Evolutionary conservation across 2,113 vertebrate genomes (phyloP).

Genomic region (Lathamus discolor): DNA sequence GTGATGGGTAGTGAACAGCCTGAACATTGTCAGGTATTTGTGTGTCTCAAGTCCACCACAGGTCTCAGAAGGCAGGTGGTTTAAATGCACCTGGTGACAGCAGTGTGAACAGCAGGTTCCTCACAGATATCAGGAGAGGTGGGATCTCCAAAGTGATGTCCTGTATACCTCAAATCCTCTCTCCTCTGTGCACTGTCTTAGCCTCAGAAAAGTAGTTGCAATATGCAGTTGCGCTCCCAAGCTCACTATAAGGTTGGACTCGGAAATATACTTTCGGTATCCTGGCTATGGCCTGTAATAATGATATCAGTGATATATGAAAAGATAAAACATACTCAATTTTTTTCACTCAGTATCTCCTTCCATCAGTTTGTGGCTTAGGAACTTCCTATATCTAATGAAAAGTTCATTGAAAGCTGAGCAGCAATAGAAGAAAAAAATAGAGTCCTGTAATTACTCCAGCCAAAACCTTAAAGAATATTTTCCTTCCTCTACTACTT

Average conservation of each 20-base stretch:
- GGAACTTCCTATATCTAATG: neutral
- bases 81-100: neutral
- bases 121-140: neutral
- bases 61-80: neutral
- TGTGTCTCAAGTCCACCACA: neutral
- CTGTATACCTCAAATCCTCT: fast-evolving
- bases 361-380: neutral
- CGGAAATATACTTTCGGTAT: neutral
- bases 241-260: neutral
- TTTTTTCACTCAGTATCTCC: neutral
- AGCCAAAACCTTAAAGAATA: neutral
- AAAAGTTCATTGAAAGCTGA: neutral
- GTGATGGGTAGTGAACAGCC: neutral
- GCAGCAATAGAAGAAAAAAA: neutral
- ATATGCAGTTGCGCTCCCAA: neutral
- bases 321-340: neutral
- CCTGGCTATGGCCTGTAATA: neutral
- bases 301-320: neutral
- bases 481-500: neutral
- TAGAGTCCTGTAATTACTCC: neutral
- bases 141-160: neutral
- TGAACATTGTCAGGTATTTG: neutral
- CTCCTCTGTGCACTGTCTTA: neutral
- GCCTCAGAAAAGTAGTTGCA: neutral
- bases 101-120: neutral